These are phyloP conservation scores for Fundulus diaphanus DNA, from an alignment of 2,797 vertebrate species.

Conservation along the genomic window DNA sequence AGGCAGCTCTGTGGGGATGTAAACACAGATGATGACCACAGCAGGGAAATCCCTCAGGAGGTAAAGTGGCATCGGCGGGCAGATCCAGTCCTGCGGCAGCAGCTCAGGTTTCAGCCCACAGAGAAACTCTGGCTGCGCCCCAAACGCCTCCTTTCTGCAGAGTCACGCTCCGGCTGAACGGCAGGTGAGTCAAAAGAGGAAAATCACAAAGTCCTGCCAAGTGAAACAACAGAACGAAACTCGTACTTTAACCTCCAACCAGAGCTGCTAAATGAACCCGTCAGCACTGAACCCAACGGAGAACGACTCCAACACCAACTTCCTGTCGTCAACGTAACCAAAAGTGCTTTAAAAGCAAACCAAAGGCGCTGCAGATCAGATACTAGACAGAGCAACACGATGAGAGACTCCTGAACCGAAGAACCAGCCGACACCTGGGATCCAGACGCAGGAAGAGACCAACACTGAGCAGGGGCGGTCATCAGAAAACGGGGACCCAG, in stretches of 20 bases:
- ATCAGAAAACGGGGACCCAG: background rate
- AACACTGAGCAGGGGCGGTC: background rate
- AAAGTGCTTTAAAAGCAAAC: no score
- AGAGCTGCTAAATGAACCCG: no score
- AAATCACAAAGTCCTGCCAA: no score
- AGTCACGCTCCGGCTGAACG: background rate
- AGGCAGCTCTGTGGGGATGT: background rate
- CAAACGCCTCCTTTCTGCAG: background rate
- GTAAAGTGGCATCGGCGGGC: background rate
- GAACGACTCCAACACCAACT: no score
- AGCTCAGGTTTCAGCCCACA: conserved; percentile 6
- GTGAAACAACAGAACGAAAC: no score
- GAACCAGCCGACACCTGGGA: background rate
- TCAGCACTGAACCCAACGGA: no score
- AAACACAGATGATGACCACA: background rate
- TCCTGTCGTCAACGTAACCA: no score
- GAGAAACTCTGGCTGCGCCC: background rate
- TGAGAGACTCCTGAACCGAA: background rate
- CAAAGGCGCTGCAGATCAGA: no score
- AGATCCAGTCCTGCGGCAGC: background rate
- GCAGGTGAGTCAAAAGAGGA: no score
- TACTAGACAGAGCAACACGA: no score
- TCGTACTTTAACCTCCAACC: background rate
- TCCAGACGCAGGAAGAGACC: background rate
- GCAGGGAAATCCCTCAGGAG: background rate